Base-by-base conservation (phyloP, 2,797 vertebrate species). In the Sebastes steindachneri region DNA sequence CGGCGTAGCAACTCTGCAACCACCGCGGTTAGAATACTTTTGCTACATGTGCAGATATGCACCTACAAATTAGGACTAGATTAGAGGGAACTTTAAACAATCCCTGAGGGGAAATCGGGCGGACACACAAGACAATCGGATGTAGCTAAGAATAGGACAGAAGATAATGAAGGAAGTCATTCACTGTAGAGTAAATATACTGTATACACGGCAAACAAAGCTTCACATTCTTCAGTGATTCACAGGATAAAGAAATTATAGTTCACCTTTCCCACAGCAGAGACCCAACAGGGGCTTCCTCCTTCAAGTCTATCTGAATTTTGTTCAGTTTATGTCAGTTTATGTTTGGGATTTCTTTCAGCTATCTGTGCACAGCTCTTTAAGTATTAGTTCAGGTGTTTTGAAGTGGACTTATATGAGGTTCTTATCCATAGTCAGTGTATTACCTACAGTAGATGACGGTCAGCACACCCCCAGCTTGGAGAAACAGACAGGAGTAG, bases 61-160 rank as follows among this genome's bases (percentile, higher is more conserved):
- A 77, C 29, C n/a, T 54, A 84, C 63, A 68, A 72, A 76, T 85
- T 14, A 80, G 0, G 65, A 54, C 25, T 5, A 25, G 11, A 84
- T 77, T 26, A 55, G 0, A 67, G 65, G 26, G n/a, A 23, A 66
- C 12, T 19, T 65, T 26, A 12, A 31, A 25, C 54, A 33, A 31
- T 29, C 57, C 35, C 35, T 41, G 26, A 15, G 19, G 62, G 67
- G 23, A 57, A 31, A 41, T 23, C 51, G 59, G 53, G 31, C 21
- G 8, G n/a, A 41, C 48, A 54, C 65, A 33, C n/a, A 17, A 21
- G 19, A 33, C n/a, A 33, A 26, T 62, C 19, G 2, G 54, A 57
- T 23, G 67, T 29, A 28, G 68, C 66, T 66, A 2, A 41, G 11
- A 73, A 55, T 14, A 62, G 26, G 54, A 26, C 14, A 9, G 28